Base-by-base conservation (phyloP, 2,888 invertebrate genomes). In the Capitulum mitella region DNA sequence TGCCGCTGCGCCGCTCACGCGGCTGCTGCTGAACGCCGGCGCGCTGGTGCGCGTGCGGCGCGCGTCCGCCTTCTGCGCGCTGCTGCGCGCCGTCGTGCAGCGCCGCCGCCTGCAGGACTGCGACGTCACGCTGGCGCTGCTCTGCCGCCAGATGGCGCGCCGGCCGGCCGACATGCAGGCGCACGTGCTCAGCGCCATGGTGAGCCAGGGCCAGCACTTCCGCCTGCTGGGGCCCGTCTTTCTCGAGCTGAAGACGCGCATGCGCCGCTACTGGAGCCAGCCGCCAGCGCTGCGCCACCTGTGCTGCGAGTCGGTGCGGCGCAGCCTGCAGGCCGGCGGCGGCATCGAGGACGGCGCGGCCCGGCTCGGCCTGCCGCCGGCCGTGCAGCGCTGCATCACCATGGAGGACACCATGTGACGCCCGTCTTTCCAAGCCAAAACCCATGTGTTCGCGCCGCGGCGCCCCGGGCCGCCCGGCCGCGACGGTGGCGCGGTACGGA, bases 31-130 rank as follows among this genome's bases (percentile, higher is more conserved):
- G 26, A 78, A 80, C 77, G 70, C 64, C 74, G 80, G 80, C 40
- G 80, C 78, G 46, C 70, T 26, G n/a, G 79, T 80, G 54, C 80
- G 78, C 22, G 51, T 43, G 43, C 37, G 51, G n/a, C 78, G 75
- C 58, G 74, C 74, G 19, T 80, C 80, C 19, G 80, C 80, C 40
- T 80, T 80, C 74, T 77, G 78, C 32, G 77, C 78, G 80, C 77
- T 80, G 40, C 64, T 80, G 26, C 46, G 58, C 29, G 43, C 54
- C 37, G 37, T 78, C 5, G 54, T 80, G 34, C 29, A 32, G 37
- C 40, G 58, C 10, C 43, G 51, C 40, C 48, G 48, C 22, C 64
- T 79, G 43, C 70, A 58, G n/a, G 58, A 61, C 75, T 37, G 46
- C 19, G 74, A 77, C 29, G n/a, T 29, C n/a, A 80, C 79, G 29